phyloP scores from a whole-genome alignment of 2,797 vertebrate species.

The Salmo trutta region DNA sequence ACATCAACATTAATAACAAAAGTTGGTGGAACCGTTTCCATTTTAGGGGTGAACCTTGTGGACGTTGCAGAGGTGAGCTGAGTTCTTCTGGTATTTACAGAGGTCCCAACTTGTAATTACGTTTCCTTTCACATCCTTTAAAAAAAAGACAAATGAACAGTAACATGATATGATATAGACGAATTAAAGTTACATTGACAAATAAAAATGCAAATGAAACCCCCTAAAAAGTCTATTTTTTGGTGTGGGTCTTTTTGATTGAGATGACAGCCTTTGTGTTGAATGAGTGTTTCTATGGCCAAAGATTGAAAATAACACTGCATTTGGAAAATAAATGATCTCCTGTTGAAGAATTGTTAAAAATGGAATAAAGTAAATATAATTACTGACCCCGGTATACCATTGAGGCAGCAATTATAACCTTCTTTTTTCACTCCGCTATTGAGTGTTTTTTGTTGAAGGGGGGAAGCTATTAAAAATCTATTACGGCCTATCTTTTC shows the following conservation, averaged over 20 bases:
- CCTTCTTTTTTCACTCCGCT: slow-evolving; percentile 57
- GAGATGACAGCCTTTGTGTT: slow-evolving; percentile 16
- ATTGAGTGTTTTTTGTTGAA: slow-evolving; percentile 57
- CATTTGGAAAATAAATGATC: slow-evolving; percentile 32
- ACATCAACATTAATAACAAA: no score
- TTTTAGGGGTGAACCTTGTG: no score
- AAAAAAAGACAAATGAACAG: background rate
- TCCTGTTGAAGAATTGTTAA: slow-evolving; percentile 14
- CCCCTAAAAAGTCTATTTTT: no score
- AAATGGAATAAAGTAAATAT: slow-evolving; percentile 31
- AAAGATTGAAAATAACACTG: slow-evolving; percentile 13
- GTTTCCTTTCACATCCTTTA: background rate
- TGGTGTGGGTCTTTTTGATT: background rate
- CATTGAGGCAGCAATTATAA: slow-evolving; percentile 40
- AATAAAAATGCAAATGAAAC: no score
- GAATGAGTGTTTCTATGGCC: slow-evolving; percentile 20
- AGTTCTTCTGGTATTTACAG: background rate
- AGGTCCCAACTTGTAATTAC: background rate
- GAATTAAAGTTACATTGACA: background rate
- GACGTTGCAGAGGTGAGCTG: no score
- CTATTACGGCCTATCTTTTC: slow-evolving; percentile 56
- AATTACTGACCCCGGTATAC: slow-evolving; percentile 51
- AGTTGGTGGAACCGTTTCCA: no score
- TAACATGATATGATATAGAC: slow-evolving; percentile 22
- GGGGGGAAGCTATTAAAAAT: slow-evolving; percentile 61